Evolutionary conservation across 1,140 invertebrate species (phyloP).

Genomic region (Diachasma alloeum): DNA sequence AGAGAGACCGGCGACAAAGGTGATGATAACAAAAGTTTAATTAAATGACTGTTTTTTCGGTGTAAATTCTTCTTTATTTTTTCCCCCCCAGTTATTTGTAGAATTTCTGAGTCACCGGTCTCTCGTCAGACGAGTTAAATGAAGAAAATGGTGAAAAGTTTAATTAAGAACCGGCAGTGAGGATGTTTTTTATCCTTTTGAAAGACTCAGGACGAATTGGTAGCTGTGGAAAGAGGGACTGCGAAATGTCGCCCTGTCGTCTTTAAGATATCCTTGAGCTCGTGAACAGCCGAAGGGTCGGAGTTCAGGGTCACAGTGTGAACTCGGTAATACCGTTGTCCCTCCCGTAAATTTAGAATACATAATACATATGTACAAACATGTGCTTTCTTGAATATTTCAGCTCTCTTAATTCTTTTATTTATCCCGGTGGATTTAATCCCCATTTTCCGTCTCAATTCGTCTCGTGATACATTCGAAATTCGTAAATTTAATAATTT

Average conservation of each 20-base stretch:
- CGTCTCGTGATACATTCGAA: not conserved
- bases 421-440: no score
- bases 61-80: not conserved
- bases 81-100: not conserved
- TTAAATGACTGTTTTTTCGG: not conserved
- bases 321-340: conserved; percentile 35
- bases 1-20: not conserved
- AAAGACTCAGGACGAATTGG: not conserved
- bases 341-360: conserved; percentile 19
- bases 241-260: conserved; percentile 43
- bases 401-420: no score
- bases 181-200: not conserved
- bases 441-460: not conserved
- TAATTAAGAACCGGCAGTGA: conserved; percentile 17
- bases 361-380: not conserved
- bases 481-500: no score
- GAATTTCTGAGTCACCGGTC: not conserved
- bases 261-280: conserved; percentile 53
- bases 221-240: not conserved
- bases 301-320: conserved; percentile 53
- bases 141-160: conserved; percentile 21
- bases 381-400: no score
- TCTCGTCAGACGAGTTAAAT: conserved; percentile 6
- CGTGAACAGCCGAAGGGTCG: conserved; percentile 31
- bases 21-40: conserved; percentile 8